Base-by-base conservation (phyloP, 2,797 vertebrate genomes). In the Rhabdophis nuchalis region DNA sequence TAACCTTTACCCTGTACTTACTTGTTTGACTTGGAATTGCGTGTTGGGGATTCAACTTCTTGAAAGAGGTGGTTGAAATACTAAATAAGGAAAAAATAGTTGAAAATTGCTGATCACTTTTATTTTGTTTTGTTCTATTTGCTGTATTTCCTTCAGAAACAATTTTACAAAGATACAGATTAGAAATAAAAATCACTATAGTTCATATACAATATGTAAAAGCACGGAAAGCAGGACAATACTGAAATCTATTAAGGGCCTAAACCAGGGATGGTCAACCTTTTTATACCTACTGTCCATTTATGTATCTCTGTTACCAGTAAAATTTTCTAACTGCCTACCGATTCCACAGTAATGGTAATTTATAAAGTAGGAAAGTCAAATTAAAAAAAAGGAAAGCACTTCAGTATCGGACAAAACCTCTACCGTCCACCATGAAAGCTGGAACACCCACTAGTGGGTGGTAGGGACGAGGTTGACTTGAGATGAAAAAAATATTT, bases 11-110 rank as follows among this genome's bases (percentile, higher is more conserved):
- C 5, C 7, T 72, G 6, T 72, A 96, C 98, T 5, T 93, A 99
- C 99, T 99, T 98, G 98, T 96, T 98, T 87, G 98, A 97, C 88
- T 98, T 98, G 0, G 98, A 98, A 96, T 98, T 99, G 89, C 98
- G 98, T 1, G 98, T 96, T 36, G 98, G 98, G 93, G 99, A 99
- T 96, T 99, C 99, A 27, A 98, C 98, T 93, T 99, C 99, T 95
- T 97, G 98, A 97, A 99, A 97, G 96, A 99, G 98, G 92, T 99
- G 97, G 88, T 98, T 98, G 97, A 99, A 99, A 97, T 99, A 99
- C 99, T 99, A 96, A 8, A 94, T 64, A 6, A 93, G 41, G 92
- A 2, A 92, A 50, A 89, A 61, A 91, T 94, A 88, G 86, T 91
- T 88, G 68, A 93, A 89, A 89, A 89, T 16, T 89, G 85, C 41